A percentile compares a stretch with the other conserved stretches of the same genome.
Evolutionary conservation across 2,113 vertebrate genomes (phyloP).

Genomic region (Melospiza georgiana): DNA sequence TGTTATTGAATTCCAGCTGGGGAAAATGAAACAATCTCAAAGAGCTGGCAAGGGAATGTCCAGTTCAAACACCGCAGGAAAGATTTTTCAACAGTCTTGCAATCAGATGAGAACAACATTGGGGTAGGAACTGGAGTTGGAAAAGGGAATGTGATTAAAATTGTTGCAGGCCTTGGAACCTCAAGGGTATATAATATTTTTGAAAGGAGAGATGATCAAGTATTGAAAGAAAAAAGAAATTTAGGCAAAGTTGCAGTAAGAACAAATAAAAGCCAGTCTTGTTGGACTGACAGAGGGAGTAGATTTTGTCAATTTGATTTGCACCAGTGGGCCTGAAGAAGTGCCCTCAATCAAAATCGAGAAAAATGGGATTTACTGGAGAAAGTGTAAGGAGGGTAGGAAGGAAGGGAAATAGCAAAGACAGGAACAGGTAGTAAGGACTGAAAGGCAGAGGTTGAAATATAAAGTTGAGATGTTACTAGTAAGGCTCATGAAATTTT

Average conservation of each 20-base stretch:
- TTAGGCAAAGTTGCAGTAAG: background rate
- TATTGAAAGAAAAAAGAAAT: background rate
- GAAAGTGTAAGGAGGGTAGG: background rate
- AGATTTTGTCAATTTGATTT: background rate
- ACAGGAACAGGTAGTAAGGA: background rate
- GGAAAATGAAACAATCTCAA: background rate
- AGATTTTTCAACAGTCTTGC: background rate
- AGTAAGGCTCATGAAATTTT: background rate
- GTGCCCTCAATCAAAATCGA: background rate
- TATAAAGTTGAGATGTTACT: background rate
- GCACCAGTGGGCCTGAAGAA: background rate
- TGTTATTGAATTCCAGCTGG: background rate
- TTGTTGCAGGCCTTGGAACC: background rate
- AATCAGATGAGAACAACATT: background rate
- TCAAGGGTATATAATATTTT: background rate
- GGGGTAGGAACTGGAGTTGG: background rate
- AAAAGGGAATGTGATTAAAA: background rate
- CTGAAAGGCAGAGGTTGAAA: background rate
- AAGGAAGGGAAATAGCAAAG: background rate
- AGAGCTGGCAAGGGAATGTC: background rate
- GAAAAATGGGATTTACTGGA: background rate
- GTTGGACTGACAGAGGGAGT: background rate
- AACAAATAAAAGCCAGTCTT: background rate
- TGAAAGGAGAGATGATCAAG: background rate
- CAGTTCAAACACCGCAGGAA: background rate